Percentiles rank a stretch among this genome's conserved stretches.
These are phyloP conservation scores for Anthopleura sola DNA, from an alignment of 64 coral and sea anemone genomes.

Conservation along the genomic window DNA sequence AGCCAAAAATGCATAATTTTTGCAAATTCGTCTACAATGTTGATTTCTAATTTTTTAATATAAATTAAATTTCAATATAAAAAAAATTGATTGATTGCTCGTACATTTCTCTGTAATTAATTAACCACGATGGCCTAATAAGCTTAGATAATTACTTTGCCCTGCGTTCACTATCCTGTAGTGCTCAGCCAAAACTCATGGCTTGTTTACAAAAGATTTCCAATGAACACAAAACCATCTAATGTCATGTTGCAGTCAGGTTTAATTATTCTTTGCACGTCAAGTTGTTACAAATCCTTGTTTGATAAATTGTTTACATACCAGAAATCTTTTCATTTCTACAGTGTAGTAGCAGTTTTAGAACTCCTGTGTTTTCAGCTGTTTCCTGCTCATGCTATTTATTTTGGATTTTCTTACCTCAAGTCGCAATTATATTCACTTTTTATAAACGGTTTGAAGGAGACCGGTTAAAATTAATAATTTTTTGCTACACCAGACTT, in stretches of 20 bases:
- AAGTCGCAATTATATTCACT: no score
- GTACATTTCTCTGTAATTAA: not conserved
- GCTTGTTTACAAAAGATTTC: not conserved
- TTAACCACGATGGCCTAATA: not conserved
- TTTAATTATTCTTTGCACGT: not conserved
- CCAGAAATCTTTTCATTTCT: not conserved
- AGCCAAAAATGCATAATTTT: not conserved
- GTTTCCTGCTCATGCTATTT: no score
- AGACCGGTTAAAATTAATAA: no score
- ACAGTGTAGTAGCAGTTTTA: no score
- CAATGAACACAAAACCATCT: not conserved
- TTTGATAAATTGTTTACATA: not conserved
- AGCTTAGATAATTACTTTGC: not conserved
- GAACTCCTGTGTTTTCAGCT: no score
- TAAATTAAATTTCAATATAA: not conserved
- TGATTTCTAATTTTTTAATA: not conserved
- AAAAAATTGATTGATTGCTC: not conserved
- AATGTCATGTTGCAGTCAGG: not conserved
- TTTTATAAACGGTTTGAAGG: no score
- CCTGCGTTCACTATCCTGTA: not conserved
- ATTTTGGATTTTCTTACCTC: no score
- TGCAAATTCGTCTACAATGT: not conserved
- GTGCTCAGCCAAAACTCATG: not conserved
- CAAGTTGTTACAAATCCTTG: not conserved
- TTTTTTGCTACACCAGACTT: no score